These are phyloP conservation scores for Natrix natrix DNA, from an alignment of 2,797 vertebrate species.

Conservation along the genomic window DNA sequence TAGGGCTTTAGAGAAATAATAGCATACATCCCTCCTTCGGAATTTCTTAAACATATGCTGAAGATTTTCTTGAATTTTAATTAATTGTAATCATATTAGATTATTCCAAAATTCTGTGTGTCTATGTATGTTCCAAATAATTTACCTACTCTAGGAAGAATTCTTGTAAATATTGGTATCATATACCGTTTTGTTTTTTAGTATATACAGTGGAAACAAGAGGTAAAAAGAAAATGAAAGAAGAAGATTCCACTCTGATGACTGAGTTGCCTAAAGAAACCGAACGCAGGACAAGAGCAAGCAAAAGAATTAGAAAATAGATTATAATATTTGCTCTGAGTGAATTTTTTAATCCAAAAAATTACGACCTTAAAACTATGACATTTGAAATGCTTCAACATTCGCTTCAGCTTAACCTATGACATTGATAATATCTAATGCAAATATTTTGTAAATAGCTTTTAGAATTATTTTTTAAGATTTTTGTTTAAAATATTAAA, in stretches of 20 bases:
- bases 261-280: neutral
- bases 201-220: slow-evolving; percentile 9
- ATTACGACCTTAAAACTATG: neutral
- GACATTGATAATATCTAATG: slow-evolving; percentile 5
- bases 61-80: neutral
- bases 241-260: neutral
- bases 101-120: neutral
- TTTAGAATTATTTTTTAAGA: neutral
- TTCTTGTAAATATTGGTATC: neutral
- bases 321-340: slow-evolving; percentile 30
- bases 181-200: slow-evolving; percentile 15
- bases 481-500: slow-evolving; percentile 27
- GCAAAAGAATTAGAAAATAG: slow-evolving; percentile 45
- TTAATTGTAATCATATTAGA: neutral
- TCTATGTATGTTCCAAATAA: neutral
- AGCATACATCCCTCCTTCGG: neutral
- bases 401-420: neutral
- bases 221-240: slow-evolving; percentile 40
- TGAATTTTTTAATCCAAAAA: neutral
- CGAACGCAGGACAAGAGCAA: slow-evolving; percentile 52
- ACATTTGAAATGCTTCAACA: neutral
- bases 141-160: neutral
- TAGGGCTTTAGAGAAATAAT: neutral
- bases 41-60: neutral
- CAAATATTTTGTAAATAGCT: slow-evolving; percentile 56